Conservation (phyloP, 2,113 vertebrate genomes). For the Cebus imitator region DNA sequence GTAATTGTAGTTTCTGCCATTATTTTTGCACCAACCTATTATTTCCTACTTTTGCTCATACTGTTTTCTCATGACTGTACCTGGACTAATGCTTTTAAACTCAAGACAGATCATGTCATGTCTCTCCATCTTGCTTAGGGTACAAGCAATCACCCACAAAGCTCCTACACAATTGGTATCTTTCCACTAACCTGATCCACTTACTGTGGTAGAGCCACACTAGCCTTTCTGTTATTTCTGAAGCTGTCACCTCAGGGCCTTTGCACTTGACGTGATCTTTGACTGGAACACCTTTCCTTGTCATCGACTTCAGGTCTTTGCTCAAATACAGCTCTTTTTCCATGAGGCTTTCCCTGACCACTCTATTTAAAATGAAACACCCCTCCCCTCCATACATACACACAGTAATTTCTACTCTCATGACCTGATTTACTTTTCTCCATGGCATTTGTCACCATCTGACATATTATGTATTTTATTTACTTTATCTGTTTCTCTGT, state of each 20-base stretch:
- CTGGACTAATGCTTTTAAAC: background rate
- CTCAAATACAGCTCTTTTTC: background rate
- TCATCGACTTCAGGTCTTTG: background rate
- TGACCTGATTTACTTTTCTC: background rate
- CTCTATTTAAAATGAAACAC: background rate
- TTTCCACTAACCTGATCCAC: background rate
- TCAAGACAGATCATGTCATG: background rate
- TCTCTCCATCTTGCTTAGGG: background rate
- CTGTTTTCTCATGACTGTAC: background rate
- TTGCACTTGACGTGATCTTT: background rate
- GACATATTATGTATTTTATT: background rate
- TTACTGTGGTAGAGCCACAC: background rate
- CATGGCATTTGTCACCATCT: background rate
- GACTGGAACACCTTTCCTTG: background rate
- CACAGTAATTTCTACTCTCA: background rate
- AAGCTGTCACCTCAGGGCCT: background rate
- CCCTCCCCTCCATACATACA: no score
- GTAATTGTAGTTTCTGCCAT: no score
- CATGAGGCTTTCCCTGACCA: background rate
- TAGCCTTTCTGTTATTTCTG: background rate
- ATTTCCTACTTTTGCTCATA: background rate
- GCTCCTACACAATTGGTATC: background rate
- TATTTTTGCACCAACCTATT: background rate
- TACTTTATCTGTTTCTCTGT: background rate
- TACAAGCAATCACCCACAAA: background rate